phyloP scores from a whole-genome alignment of 2,888 invertebrate species.

The Deilephila elpenor region DNA sequence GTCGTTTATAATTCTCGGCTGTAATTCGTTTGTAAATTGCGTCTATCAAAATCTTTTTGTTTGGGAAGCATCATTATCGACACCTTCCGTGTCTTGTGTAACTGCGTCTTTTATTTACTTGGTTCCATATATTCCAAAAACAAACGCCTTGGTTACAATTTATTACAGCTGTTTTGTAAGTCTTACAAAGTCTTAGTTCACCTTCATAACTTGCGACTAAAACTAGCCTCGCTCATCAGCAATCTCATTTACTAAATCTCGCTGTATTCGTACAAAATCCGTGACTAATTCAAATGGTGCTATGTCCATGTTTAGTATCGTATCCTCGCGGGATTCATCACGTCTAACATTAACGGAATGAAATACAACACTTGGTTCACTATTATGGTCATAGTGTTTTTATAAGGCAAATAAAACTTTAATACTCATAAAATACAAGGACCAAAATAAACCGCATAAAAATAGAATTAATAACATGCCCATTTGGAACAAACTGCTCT shows the following conservation, averaged over 20 bases:
- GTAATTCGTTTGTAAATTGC: background rate
- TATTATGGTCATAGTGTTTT: slow-evolving; percentile 35
- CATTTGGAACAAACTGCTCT: slow-evolving; percentile 33
- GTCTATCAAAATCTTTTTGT: background rate
- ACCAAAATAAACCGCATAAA: slow-evolving; percentile 39
- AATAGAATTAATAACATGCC: slow-evolving; percentile 39
- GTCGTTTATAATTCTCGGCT: slow-evolving; percentile 7
- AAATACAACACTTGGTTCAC: slow-evolving; percentile 28
- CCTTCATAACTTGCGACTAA: too few species aligned
- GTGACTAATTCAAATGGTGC: slow-evolving; percentile 27
- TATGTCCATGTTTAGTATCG: slow-evolving; percentile 25
- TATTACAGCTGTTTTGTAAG: too few species aligned
- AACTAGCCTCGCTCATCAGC: background rate
- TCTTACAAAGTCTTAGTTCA: too few species aligned
- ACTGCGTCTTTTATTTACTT: too few species aligned
- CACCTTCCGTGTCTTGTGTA: too few species aligned
- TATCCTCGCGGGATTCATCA: slow-evolving; percentile 31
- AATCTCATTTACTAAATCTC: background rate
- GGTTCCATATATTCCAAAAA: too few species aligned
- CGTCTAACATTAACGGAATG: slow-evolving; percentile 29
- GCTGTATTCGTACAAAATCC: slow-evolving; percentile 2
- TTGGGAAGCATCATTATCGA: background rate
- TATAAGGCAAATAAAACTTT: slow-evolving; percentile 38
- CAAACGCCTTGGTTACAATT: too few species aligned
- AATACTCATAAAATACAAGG: slow-evolving; percentile 39